Conservation (phyloP, 2,888 invertebrate species). For the Euplagia quadripunctaria region DNA sequence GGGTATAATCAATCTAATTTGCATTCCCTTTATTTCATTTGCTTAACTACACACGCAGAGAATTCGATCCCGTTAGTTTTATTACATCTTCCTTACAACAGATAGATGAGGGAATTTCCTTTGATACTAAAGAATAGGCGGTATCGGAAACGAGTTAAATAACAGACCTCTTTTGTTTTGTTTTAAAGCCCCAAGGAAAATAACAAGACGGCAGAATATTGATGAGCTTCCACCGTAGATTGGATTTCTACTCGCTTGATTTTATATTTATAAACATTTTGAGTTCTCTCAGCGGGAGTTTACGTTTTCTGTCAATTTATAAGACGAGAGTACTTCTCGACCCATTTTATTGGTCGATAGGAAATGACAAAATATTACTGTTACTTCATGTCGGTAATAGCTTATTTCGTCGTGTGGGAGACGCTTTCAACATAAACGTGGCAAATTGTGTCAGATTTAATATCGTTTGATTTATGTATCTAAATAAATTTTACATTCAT, state of each 20-base stretch:
- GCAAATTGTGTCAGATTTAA: slow-evolving; percentile 48
- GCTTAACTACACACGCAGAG: slow-evolving; percentile 38
- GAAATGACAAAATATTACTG: slow-evolving; percentile 53
- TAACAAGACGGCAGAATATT: slow-evolving; percentile 80
- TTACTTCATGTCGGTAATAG: slow-evolving; percentile 48
- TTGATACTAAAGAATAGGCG: slow-evolving; percentile 78
- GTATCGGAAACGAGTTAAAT: slow-evolving; percentile 87
- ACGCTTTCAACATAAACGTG: slow-evolving; percentile 45
- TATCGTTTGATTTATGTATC: slow-evolving; percentile 46
- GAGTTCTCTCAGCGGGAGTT: slow-evolving; percentile 55
- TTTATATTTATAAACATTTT: slow-evolving; percentile 65
- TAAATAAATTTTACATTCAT: slow-evolving; percentile 50
- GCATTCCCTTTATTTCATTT: slow-evolving; percentile 43
- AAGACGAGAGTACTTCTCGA: slow-evolving; percentile 43
- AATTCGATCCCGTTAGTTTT: slow-evolving; percentile 51
- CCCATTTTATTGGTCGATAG: slow-evolving; percentile 51
- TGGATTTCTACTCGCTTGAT: slow-evolving; percentile 64
- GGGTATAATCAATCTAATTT: slow-evolving; percentile 43
- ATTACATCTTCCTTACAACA: slow-evolving; percentile 52
- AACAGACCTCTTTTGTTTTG: slow-evolving; percentile 81
- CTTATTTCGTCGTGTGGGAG: slow-evolving; percentile 48
- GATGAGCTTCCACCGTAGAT: slow-evolving; percentile 70
- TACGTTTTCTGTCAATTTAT: slow-evolving; percentile 50
- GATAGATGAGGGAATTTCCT: slow-evolving; percentile 79
- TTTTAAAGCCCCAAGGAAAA: slow-evolving; percentile 75